These are phyloP conservation scores for Paratrypauchen microcephalus DNA, from an alignment of 2,797 vertebrate species.

Conservation along the genomic window DNA sequence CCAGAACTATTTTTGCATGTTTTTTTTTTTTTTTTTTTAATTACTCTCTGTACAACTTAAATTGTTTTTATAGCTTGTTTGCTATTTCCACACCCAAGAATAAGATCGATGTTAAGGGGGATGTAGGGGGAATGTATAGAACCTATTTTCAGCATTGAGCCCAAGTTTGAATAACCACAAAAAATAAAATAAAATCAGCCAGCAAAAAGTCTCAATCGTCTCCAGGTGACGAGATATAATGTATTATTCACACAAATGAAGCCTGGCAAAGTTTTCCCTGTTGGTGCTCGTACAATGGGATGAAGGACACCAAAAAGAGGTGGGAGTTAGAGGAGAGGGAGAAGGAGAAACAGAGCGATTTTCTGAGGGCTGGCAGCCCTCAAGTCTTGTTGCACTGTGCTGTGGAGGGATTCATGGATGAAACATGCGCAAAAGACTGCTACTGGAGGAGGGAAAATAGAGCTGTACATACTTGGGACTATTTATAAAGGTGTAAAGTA, in stretches of 20 bases:
- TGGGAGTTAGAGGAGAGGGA: constrained; percentile 23
- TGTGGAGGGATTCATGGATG: constrained; percentile 18
- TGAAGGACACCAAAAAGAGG: constrained; percentile 16
- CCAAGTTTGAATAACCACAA: constrained; percentile 45
- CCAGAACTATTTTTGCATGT: background rate
- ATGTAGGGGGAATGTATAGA: constrained; percentile 13
- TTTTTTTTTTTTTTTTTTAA: too few relatives aligned
- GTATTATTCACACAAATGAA: constrained; percentile 60
- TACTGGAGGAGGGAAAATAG: constrained; percentile 16
- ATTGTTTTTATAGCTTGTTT: background rate
- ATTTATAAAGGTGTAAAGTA: constrained; percentile 16
- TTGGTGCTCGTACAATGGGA: constrained; percentile 22
- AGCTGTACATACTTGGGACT: constrained; percentile 24
- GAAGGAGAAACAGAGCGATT: constrained; percentile 34
- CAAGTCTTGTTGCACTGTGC: constrained; percentile 16
- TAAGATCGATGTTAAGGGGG: constrained; percentile 15
- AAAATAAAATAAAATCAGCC: constrained; percentile 34
- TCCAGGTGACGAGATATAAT: constrained; percentile 54
- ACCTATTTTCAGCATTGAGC: constrained; percentile 39
- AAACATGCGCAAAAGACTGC: constrained; percentile 27
- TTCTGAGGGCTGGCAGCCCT: constrained; percentile 46
- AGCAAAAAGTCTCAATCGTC: constrained; percentile 44
- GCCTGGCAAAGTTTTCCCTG: constrained; percentile 37
- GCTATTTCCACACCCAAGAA: background rate
- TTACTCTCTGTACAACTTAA: background rate